phyloP scores from a whole-genome alignment of 2,113 vertebrate genomes.

The Gobiocypris rarus region DNA sequence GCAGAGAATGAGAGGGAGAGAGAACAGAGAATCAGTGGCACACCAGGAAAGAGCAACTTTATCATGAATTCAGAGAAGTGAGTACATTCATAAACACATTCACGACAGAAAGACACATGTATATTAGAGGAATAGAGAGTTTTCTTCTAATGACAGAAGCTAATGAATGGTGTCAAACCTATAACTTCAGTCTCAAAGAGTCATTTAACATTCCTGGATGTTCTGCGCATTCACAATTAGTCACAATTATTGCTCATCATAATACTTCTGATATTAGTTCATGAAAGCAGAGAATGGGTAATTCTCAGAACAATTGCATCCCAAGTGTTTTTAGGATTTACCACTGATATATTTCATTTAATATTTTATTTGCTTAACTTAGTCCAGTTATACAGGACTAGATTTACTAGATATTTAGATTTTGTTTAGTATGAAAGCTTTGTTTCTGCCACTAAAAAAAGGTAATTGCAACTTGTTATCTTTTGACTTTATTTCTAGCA shows the following conservation, averaged over 20 bases:
- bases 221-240: not conserved
- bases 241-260: not conserved
- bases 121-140: not conserved
- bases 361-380: not conserved
- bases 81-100: conserved; percentile 1
- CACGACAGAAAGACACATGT: not conserved
- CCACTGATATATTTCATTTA: not conserved
- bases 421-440: not conserved
- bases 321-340: not conserved
- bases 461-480: no score
- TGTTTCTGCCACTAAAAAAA: not conserved
- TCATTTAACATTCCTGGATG: not conserved
- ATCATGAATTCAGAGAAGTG: conserved; percentile 33
- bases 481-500: no score
- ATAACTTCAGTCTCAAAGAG: not conserved
- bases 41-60: not conserved
- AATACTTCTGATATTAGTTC: not conserved
- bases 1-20: not conserved
- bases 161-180: not conserved
- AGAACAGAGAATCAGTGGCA: not conserved
- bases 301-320: not conserved
- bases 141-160: not conserved
- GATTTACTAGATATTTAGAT: not conserved
- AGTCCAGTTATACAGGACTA: not conserved
- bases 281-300: not conserved